phyloP scores from a whole-genome alignment of 2,113 vertebrate species.

The Tachuris rubrigastra region DNA sequence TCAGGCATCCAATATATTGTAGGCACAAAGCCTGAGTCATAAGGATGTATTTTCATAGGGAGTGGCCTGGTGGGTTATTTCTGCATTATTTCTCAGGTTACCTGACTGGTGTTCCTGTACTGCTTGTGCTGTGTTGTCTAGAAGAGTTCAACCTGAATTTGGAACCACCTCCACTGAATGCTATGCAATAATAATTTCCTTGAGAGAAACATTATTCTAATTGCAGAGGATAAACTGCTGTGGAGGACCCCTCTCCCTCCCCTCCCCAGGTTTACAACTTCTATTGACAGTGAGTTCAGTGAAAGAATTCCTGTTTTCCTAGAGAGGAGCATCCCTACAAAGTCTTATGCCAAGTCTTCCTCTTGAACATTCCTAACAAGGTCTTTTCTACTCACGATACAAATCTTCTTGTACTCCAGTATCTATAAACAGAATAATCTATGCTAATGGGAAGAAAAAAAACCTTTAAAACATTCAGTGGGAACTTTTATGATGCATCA shows the following conservation, averaged over 20 bases:
- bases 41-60: not conserved
- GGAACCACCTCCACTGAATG: not conserved
- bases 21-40: not conserved
- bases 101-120: not conserved
- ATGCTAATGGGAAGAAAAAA: not conserved
- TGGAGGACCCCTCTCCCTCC: not conserved
- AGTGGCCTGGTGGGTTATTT: not conserved
- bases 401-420: not conserved
- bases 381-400: not conserved
- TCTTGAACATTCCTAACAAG: not conserved
- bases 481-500: not conserved
- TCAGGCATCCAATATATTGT: not conserved
- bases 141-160: not conserved
- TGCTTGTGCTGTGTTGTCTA: not conserved
- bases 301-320: not conserved
- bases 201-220: not conserved
- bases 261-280: not conserved
- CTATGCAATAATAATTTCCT: not conserved
- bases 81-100: not conserved
- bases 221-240: not conserved
- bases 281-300: not conserved
- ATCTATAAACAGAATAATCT: not conserved
- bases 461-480: not conserved
- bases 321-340: not conserved
- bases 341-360: not conserved